These are phyloP conservation scores for Macrotis lagotis DNA, from an alignment of 2,113 vertebrate genomes.

Conservation along the genomic window DNA sequence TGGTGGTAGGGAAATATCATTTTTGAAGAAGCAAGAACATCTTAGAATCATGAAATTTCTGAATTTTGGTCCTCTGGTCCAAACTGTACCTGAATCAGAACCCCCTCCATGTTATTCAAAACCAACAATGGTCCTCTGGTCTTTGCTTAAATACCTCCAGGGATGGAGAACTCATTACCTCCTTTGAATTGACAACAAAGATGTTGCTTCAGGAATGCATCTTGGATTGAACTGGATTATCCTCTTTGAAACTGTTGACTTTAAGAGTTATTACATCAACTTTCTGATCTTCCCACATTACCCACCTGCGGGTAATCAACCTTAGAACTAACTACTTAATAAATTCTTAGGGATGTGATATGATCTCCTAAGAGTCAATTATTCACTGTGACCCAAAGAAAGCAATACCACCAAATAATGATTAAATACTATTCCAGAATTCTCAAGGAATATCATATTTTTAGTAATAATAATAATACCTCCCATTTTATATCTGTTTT, in stretches of 20 bases:
- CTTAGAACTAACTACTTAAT: not conserved
- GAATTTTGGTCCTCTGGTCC: not conserved
- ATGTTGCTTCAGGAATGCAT: conserved; percentile 10
- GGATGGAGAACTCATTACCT: not conserved
- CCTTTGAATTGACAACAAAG: not conserved
- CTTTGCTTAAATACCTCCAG: not conserved
- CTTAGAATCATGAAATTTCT: not conserved
- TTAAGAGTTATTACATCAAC: not conserved
- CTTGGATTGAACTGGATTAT: not conserved
- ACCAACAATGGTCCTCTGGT: not conserved
- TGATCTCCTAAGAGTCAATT: not conserved
- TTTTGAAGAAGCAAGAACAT: not conserved
- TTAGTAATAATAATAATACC: not conserved
- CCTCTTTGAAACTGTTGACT: not conserved
- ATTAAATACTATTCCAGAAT: not conserved
- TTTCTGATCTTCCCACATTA: not conserved
- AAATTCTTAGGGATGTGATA: not conserved
- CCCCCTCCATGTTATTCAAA: not conserved
- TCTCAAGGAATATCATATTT: not conserved
- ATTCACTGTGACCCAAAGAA: conserved; percentile 1
- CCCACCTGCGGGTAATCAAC: not conserved
- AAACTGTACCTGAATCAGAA: not conserved
- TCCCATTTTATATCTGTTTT: not conserved
- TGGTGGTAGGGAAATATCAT: not conserved
- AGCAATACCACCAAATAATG: not conserved